Base-by-base conservation (phyloP, 1,140 invertebrate species). In the Calliphora vicina region DNA sequence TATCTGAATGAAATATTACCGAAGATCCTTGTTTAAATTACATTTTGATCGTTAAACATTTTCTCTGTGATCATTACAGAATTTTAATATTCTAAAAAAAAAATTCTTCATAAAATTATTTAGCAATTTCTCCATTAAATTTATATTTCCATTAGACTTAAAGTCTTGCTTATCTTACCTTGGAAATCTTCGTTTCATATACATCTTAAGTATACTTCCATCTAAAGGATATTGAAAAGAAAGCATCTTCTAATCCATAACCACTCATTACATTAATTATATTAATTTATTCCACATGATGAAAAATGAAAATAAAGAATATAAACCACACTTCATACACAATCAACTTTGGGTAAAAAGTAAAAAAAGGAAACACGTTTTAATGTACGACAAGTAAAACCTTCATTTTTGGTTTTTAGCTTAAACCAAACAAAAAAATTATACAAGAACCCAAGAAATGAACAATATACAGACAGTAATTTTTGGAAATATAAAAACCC, bases 261-360 rank as follows among this genome's bases (percentile, higher is more conserved):
- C 35, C 35, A 78, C 23, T 78, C 42, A 42, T 20, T 23, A 45
- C 74, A 45, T 43, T 78, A 78, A 78, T 78, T 45, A 43, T 43
- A 78, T 78, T 78, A 78, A 78, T 78, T 78, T 78, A 78, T 78
- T 78, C 74, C 74, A 78, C n/a, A 78, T 78, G 74, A 78, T 25
- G 35, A 78, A 45, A 43, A 45, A 45, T 17, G 42, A 25, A 45
- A 23, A 25, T 43, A 43, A 67, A 45, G 20, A 43, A 25, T 20
- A 9, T 78, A 45, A 78, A 43, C 35, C 74, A 45, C 74, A 78
- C 35, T 78, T 43, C n/a, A 78, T 27, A 23, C n/a, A 43, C 10
- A 78, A 42, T 78, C 35, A 78, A 26, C n/a, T 78, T 23, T 43
- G 25, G 35, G 74, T 13, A 78, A 25, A 35, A 78, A n/a, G 35